A percentile compares a stretch with the other conserved stretches of the same genome.
These are phyloP conservation scores for Drosophila birchii DNA, from an alignment of 2,888 invertebrate genomes.

Conservation along the genomic window DNA sequence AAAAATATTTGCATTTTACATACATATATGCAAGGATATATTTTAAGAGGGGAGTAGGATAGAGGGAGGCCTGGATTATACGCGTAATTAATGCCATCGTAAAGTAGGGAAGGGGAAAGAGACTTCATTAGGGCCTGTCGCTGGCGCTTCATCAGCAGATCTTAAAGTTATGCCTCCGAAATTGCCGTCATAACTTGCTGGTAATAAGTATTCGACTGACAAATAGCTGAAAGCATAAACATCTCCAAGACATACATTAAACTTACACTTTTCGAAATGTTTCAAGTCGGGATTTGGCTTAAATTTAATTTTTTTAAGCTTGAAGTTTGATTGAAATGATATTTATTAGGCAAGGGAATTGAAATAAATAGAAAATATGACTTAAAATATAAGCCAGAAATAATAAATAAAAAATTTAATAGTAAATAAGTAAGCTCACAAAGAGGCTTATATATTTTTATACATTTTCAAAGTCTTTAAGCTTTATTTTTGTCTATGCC, in stretches of 20 bases:
- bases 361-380: too few relatives aligned
- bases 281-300: not conserved
- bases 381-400: not conserved
- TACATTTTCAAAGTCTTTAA: not conserved
- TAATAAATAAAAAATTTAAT: not conserved
- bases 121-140: constrained; percentile 36
- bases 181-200: constrained; percentile 39
- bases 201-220: constrained; percentile 20
- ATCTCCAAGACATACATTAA: constrained; percentile 1
- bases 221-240: constrained; percentile 17
- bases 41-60: not conserved
- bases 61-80: constrained; percentile 24
- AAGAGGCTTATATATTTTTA: not conserved
- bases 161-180: constrained; percentile 35
- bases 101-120: not conserved
- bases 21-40: constrained; percentile 9
- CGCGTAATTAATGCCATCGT: constrained; percentile 45
- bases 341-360: too few relatives aligned
- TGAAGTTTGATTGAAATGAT: not conserved
- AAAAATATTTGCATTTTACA: constrained; percentile 61
- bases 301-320: too few relatives aligned
- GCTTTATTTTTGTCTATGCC: not conserved
- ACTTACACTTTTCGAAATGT: constrained; percentile 12
- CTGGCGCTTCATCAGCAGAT: constrained; percentile 45
- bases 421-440: not conserved